phyloP scores from a whole-genome alignment of 2,888 invertebrate genomes.

The Agrotis ipsilon region DNA sequence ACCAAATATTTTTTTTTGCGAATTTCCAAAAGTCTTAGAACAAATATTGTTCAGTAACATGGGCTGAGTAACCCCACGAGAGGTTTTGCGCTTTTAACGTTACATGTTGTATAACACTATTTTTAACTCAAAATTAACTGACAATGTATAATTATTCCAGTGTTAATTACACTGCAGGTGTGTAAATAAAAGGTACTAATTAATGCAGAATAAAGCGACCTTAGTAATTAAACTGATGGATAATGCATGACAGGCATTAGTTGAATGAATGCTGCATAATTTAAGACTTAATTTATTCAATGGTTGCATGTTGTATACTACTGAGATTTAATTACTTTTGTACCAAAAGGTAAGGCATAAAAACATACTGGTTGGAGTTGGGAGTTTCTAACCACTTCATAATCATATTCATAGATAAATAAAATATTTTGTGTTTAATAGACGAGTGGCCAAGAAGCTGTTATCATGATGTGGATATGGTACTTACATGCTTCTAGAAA shows the following conservation, averaged over 20 bases:
- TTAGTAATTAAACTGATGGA: slow-evolving; percentile 44
- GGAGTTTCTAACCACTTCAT: neutral
- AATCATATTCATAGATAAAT: neutral
- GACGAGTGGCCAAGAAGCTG: neutral
- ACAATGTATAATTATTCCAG: slow-evolving; percentile 24
- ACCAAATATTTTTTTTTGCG: too few species aligned
- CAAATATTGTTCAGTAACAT: too few species aligned
- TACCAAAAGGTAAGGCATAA: neutral
- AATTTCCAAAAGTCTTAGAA: too few species aligned
- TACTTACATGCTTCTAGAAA: slow-evolving; percentile 5
- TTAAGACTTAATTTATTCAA: slow-evolving; percentile 22
- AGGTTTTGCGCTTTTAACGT: too few species aligned
- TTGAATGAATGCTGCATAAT: slow-evolving; percentile 46
- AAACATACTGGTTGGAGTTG: neutral
- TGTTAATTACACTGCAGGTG: neutral
- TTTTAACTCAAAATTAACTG: slow-evolving; percentile 9
- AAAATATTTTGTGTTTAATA: neutral
- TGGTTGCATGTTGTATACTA: slow-evolving; percentile 11
- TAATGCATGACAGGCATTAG: slow-evolving; percentile 38
- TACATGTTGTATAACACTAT: too few species aligned
- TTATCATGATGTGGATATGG: neutral
- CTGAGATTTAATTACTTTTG: slow-evolving; percentile 2
- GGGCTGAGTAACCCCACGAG: too few species aligned
- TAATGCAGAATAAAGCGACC: slow-evolving; percentile 34
- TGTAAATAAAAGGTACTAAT: slow-evolving; percentile 4